Percentiles rank a stretch among this genome's conserved stretches.
These are phyloP conservation scores for Drymonia ruficornis DNA, from an alignment of 2,888 invertebrate species.

Conservation along the genomic window DNA sequence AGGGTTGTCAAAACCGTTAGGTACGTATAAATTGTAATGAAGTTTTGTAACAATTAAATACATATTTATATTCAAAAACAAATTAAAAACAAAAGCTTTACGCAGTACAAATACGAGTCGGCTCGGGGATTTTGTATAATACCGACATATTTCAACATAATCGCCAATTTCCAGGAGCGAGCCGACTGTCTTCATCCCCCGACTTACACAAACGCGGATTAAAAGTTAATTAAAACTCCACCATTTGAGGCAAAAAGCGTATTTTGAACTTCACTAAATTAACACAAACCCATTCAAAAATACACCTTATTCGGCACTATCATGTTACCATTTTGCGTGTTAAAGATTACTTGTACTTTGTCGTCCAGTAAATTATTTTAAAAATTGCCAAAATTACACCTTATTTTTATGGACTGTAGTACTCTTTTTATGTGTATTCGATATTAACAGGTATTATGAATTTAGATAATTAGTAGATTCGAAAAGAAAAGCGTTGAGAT, in stretches of 20 bases:
- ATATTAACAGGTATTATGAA: constrained; percentile 8
- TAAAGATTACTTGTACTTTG: neutral
- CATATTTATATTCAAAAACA: neutral
- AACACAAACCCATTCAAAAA: neutral
- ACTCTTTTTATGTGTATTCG: neutral
- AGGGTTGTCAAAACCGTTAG: no score
- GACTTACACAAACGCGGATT: constrained; percentile 25
- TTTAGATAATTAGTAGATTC: constrained; percentile 11
- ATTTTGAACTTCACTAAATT: constrained; percentile 13
- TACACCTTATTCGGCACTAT: neutral
- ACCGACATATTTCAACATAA: constrained; percentile 6
- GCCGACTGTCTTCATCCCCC: constrained; percentile 14
- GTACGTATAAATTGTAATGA: no score
- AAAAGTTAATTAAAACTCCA: constrained; percentile 40
- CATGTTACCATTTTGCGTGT: neutral
- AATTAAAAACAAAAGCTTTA: neutral
- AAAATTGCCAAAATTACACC: constrained; percentile 4
- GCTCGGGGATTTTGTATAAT: constrained; percentile 4
- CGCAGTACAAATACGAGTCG: neutral
- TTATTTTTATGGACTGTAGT: rapidly evolving
- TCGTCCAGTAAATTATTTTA: neutral
- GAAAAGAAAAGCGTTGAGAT: constrained; percentile 15
- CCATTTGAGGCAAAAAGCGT: constrained; percentile 16
- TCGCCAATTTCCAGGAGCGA: constrained; percentile 9
- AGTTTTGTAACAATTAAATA: neutral